Conservation (phyloP, 2,888 invertebrate species). For the Drosophila lacicola region DNA sequence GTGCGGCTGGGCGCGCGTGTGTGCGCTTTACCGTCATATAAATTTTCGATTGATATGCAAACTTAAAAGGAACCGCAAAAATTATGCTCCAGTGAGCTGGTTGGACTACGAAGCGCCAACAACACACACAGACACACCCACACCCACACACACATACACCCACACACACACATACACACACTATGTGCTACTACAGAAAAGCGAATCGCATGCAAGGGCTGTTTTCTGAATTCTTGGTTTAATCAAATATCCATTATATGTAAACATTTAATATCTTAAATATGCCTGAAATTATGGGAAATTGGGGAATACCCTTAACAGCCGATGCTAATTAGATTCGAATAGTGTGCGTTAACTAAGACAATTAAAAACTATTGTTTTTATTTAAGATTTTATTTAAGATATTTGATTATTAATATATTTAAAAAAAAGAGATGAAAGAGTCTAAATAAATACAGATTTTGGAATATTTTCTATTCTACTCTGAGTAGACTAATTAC, state of each 20-base stretch:
- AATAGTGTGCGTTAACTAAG: no score
- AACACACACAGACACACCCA: constrained; percentile 5
- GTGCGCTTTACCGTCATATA: constrained; percentile 72
- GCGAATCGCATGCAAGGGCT: constrained; percentile 25
- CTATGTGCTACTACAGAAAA: neutral
- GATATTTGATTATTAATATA: no score
- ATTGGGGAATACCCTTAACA: no score
- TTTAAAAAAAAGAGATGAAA: no score
- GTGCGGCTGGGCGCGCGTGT: constrained; percentile 16
- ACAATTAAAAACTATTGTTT: no score
- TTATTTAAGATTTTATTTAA: no score
- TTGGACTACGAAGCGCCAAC: constrained; percentile 40
- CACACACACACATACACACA: no score
- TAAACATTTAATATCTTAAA: neutral
- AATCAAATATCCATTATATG: neutral
- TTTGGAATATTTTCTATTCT: no score
- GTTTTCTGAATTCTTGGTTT: constrained; percentile 3
- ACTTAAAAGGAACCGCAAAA: constrained; percentile 84
- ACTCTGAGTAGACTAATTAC: no score
- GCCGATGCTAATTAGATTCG: no score
- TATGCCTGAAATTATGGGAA: no score
- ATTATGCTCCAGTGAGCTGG: constrained; percentile 83
- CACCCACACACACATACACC: neutral
- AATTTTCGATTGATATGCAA: constrained; percentile 84
- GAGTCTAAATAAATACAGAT: no score